Base-by-base conservation (phyloP, 2,797 vertebrate species). In the Bryconaethiops microstoma region DNA sequence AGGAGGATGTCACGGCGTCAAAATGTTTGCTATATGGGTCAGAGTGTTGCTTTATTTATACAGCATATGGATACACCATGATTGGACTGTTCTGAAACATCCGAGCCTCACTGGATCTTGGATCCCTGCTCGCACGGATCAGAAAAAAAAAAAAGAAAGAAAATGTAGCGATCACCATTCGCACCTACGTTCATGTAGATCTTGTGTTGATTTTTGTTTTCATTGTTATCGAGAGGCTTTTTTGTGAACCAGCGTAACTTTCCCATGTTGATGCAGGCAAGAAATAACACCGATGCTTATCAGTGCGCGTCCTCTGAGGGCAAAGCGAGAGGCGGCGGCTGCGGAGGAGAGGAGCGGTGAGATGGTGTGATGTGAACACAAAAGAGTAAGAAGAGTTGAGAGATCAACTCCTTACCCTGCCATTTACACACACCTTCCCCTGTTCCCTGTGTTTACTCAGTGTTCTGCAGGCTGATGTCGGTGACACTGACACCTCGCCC, bases 401-500 rank as follows among this genome's bases (percentile, higher is more conserved):
- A 81, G 87, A 88, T 82, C 82, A 85, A 69, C 78, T 82, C 65
- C 70, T 82, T 78, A 67, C 82, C 78, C 76, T 82, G 77, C 79
- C 85, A 85, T 81, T 83, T 84, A 68, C 74, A 83, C 83, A 86
- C 76, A 83, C 80, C 68, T 80, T 87, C 79, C 85, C 85, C 83
- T 68, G 82, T 85, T 88, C 81, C 63, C 76, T 79, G 69, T 85
- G 87, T 86, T 87, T 89, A 87, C 83, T 78, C 52, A 73, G 72
- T 60, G 70, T 69, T 64, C 78, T 48, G 70, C 74, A 62, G 71
- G 78, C 74, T 65, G 81, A 80, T 82, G 87, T 80, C 80, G 74
- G 69, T 85, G 83, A 89, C 86, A 86, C 76, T 82, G 87, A 88
- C 80, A 69, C 76, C 82, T 83, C 78, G 77, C 79, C 82, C 77